A percentile compares a stretch with the other conserved stretches of the same genome.
These are phyloP conservation scores for Melitaea cinxia DNA, from an alignment of 1,140 invertebrate genomes.

Conservation along the genomic window DNA sequence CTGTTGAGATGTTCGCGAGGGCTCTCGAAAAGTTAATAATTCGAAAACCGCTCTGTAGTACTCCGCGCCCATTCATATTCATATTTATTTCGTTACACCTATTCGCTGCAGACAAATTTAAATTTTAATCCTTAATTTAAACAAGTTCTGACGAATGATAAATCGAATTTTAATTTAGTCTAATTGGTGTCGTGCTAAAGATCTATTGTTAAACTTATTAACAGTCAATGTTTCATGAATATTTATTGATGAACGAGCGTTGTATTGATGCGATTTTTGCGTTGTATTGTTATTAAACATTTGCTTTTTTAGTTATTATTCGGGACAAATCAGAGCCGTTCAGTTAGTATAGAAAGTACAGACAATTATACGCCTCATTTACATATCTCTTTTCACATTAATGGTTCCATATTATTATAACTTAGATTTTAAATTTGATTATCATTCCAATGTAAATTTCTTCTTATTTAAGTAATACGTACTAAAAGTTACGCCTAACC, in stretches of 20 bases:
- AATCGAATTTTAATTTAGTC: conserved; percentile 12
- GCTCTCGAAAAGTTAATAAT: conserved; percentile 79
- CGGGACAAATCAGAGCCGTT: too few species aligned
- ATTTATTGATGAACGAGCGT: too few species aligned
- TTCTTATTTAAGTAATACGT: neutral
- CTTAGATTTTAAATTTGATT: too few species aligned
- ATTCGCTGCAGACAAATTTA: conserved; percentile 71
- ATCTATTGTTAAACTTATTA: conserved; percentile 16
- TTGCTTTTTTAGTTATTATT: too few species aligned
- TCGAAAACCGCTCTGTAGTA: conserved; percentile 64
- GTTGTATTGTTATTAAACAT: too few species aligned
- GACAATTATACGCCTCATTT: too few species aligned
- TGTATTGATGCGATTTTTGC: too few species aligned
- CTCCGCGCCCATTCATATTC: conserved; percentile 78
- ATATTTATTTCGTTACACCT: conserved; percentile 80
- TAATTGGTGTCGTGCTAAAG: conserved; percentile 21
- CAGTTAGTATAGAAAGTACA: too few species aligned
- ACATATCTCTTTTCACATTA: too few species aligned
- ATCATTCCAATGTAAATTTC: neutral
- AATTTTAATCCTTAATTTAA: conserved; percentile 78
- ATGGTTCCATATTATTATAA: too few species aligned
- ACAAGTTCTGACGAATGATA: conserved; percentile 46
- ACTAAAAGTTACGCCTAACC: conserved; percentile 45
- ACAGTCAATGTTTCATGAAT: neutral
- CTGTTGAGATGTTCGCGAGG: conserved; percentile 48